Evolutionary conservation across 1,140 invertebrate genomes (phyloP), one percentile per base, ranked within the genome.

Genomic region (Oscheius sp.): DNA sequence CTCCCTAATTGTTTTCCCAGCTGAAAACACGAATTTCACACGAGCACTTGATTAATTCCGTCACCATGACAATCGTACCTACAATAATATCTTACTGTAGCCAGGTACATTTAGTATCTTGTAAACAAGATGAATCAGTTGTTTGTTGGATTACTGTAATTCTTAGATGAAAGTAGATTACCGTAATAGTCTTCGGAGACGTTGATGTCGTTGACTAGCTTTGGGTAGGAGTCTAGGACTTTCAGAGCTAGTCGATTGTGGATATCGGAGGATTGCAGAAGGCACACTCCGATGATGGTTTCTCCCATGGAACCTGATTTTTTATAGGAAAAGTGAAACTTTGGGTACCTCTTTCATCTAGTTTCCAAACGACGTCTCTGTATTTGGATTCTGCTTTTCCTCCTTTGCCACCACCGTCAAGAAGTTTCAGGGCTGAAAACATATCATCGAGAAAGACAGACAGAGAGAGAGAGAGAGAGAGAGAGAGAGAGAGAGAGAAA

Each of bases 151-250:
- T n/a, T n/a, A n/a, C n/a, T n/a, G n/a, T n/a, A n/a, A n/a, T n/a
- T n/a, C n/a, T n/a, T n/a, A n/a, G n/a, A n/a, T n/a, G 38, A 23
- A 15, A 3, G 18, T 38, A 72, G 74, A 75, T 85, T 88, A 93
- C 93, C 94, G 83, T 96, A 99, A 85, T 97, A 98, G 85, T 97
- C 95, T 79, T 99, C 95, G 61, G 90, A 90, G 83, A 95, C 90
- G 84, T 97, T 97, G 77, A 96, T 91, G 83, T 99, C 95, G 82
- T 95, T 92, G 78, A 98, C 93, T 0, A 98, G 88, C 83, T 93
- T 94, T 0, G 96, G 95, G 86, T 93, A 99, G 83, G 93, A 91
- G 23, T 79, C 73, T 0, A 99, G 85, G 1, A 98, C 87, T 76
- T 94, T 86, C 85, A 96, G 96, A 0, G 93, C 94, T 23, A 99